Evolutionary conservation across 2,888 invertebrate genomes (phyloP).

Genomic region (Dichetophora obliterata): DNA sequence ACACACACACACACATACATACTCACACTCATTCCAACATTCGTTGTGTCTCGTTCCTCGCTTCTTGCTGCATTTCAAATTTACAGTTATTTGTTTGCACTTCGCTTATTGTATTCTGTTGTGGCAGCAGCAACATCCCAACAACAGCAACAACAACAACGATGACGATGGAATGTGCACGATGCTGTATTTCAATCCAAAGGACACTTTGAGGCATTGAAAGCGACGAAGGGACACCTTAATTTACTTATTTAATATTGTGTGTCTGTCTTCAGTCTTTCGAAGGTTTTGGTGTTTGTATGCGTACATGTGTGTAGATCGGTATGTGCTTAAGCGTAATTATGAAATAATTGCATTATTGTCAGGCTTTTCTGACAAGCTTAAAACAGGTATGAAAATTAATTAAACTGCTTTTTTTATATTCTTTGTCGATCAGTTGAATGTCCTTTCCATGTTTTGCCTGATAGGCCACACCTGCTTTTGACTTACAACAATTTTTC

Average conservation of each 20-base stretch:
- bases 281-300: background rate
- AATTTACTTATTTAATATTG: constrained; percentile 19
- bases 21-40: background rate
- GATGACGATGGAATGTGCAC: constrained; percentile 2
- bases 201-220: background rate
- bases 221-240: constrained; percentile 10
- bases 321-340: constrained; percentile 3
- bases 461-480: background rate
- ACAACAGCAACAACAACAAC: background rate
- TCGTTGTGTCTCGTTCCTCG: background rate
- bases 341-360: constrained; percentile 32
- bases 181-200: background rate
- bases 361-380: background rate
- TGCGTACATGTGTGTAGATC: background rate
- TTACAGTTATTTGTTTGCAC: constrained; percentile 36
- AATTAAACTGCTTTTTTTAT: background rate
- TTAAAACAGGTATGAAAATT: background rate
- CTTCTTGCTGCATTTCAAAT: constrained; percentile 3
- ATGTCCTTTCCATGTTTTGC: background rate
- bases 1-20: background rate
- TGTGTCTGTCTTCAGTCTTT: background rate
- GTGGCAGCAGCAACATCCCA: constrained; percentile 24
- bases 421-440: background rate
- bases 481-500: background rate
- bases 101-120: constrained; percentile 32